Percentiles rank a stretch among this genome's conserved stretches.
Conservation (phyloP, 1,140 invertebrate species). For the Halyomorpha halys region DNA sequence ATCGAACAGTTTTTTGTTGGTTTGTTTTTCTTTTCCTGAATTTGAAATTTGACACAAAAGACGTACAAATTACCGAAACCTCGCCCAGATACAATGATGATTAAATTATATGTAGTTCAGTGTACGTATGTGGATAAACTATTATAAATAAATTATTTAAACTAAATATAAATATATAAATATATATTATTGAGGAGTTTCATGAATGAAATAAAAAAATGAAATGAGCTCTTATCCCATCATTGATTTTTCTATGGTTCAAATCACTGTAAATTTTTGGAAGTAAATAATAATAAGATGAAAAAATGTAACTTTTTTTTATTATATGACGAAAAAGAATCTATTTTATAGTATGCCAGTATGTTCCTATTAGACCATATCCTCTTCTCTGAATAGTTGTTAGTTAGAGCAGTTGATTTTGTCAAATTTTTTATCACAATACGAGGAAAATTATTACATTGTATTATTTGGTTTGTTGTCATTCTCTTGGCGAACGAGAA, state of each 20-base stretch:
- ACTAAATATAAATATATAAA: constrained; percentile 25
- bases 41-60: constrained; percentile 10
- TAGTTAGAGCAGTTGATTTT: constrained; percentile 14
- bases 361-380: constrained; percentile 27
- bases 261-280: constrained; percentile 6
- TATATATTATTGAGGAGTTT: constrained; percentile 13
- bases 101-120: constrained; percentile 31
- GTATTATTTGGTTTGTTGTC: too few species aligned
- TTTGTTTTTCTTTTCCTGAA: too few species aligned
- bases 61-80: constrained; percentile 32
- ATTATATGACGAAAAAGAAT: constrained; percentile 8
- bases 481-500: too few species aligned
- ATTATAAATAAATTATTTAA: constrained; percentile 25
- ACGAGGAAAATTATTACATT: constrained; percentile 9
- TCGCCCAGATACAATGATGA: constrained; percentile 28
- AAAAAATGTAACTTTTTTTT: constrained; percentile 9
- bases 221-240: not conserved
- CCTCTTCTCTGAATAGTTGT: constrained; percentile 16
- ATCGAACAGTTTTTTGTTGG: too few species aligned
- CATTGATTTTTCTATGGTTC: constrained; percentile 14
- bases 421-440: constrained; percentile 9
- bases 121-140: constrained; percentile 32
- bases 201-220: not conserved
- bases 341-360: constrained; percentile 18
- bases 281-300: too few species aligned